A percentile compares a stretch with the other conserved stretches of the same genome.
Evolutionary conservation across 2,113 vertebrate species (phyloP).

Genomic region (Pygoscelis antarcticus): DNA sequence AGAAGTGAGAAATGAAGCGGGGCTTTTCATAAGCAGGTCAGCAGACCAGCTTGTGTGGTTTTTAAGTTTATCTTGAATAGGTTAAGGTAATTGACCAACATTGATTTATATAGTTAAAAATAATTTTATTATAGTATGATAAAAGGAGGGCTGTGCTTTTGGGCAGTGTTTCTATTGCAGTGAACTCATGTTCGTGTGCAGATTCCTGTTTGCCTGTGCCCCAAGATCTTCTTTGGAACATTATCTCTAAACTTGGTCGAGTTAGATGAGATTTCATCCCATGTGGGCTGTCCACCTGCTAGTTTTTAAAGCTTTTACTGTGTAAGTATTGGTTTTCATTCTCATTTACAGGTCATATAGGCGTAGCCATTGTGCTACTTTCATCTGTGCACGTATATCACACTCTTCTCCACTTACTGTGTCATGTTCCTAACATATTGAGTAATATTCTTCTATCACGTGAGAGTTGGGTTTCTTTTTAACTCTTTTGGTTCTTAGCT

Average conservation of each 20-base stretch:
- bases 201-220: not conserved
- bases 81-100: not conserved
- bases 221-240: not conserved
- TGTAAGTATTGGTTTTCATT: not conserved
- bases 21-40: not conserved
- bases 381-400: not conserved
- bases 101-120: not conserved
- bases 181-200: not conserved
- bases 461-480: not conserved
- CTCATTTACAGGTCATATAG: not conserved
- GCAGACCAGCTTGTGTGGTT: not conserved
- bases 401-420: not conserved
- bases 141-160: not conserved
- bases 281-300: not conserved
- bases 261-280: not conserved
- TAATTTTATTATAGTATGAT: not conserved
- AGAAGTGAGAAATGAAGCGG: not conserved
- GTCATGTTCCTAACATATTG: not conserved
- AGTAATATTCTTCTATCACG: not conserved
- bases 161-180: not conserved
- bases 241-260: not conserved
- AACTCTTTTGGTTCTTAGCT: not conserved
- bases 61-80: not conserved
- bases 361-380: not conserved
- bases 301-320: constrained; percentile 1